Percentiles rank a stretch among this genome's conserved stretches.
Conservation (phyloP, 2,797 vertebrate species). For the Caiman crocodilus region DNA sequence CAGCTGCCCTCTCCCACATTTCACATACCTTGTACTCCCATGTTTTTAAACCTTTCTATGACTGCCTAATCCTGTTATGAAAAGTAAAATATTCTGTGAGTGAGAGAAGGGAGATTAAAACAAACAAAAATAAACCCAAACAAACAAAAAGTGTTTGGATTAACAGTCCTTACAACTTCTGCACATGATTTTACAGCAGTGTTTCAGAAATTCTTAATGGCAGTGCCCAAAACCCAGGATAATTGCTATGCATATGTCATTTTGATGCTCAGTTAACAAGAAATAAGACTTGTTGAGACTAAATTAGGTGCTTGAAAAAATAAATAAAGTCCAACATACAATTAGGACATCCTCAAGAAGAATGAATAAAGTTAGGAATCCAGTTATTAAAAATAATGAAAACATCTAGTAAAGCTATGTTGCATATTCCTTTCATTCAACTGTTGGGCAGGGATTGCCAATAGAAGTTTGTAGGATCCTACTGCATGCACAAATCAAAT, state of each 20-base stretch:
- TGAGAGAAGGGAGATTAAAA: conserved; percentile 77
- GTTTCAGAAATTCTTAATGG: conserved; percentile 54
- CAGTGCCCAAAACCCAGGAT: conserved; percentile 55
- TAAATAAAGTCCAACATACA: conserved; percentile 53
- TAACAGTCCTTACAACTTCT: conserved; percentile 78
- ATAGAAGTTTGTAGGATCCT: conserved; percentile 56
- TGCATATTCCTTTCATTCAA: conserved; percentile 59
- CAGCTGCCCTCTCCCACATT: conserved; percentile 79
- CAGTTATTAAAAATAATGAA: conserved; percentile 55
- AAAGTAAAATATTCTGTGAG: conserved; percentile 75
- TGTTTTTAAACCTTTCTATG: conserved; percentile 74
- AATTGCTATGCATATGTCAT: conserved; percentile 67
- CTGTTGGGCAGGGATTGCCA: conserved; percentile 71
- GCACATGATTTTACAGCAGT: conserved; percentile 60
- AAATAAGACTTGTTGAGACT: conserved; percentile 45
- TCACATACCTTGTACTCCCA: conserved; percentile 81
- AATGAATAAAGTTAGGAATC: conserved; percentile 30
- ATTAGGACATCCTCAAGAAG: conserved; percentile 58
- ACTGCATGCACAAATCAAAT: conserved; percentile 72
- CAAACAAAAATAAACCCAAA: conserved; percentile 14
- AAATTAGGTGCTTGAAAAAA: conserved; percentile 46
- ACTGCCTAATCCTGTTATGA: conserved; percentile 83
- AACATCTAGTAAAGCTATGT: conserved; percentile 57
- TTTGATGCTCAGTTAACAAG: conserved; percentile 43
- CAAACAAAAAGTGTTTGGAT: conserved; percentile 62